These are phyloP conservation scores for Bombylius major DNA, from an alignment of 2,888 invertebrate species.

Conservation along the genomic window DNA sequence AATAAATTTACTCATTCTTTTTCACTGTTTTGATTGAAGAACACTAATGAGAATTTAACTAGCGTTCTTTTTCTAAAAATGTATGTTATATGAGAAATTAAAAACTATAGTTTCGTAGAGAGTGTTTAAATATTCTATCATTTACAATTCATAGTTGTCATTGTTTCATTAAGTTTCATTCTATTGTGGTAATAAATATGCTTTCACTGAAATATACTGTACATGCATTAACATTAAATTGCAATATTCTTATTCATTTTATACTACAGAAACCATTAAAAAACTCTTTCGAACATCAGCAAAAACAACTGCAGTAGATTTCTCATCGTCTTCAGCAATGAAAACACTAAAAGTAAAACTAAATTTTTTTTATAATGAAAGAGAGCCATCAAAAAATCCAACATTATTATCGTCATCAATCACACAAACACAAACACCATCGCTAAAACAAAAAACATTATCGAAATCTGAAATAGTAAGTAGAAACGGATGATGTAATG, in stretches of 20 bases:
- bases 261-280: conserved; percentile 30
- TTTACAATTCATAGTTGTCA: conserved; percentile 22
- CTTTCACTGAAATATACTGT: no score
- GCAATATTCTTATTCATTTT: no score
- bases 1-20: no score
- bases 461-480: neutral
- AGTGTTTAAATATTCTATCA: conserved; percentile 33
- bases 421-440: neutral
- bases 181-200: no score
- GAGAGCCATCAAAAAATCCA: conserved; percentile 24
- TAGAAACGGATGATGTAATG: conserved; percentile 19
- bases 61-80: no score
- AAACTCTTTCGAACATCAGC: conserved; percentile 34
- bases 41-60: no score
- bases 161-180: no score
- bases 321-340: conserved; percentile 18
- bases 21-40: no score
- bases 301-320: conserved; percentile 10
- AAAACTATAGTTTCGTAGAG: conserved; percentile 27
- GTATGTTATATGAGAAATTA: neutral
- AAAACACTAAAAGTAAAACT: conserved; percentile 10
- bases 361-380: conserved; percentile 1
- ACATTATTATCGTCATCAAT: conserved; percentile 20
- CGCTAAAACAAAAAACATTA: conserved; percentile 14
- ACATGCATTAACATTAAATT: no score